Evolutionary conservation across 2,113 vertebrate species (phyloP).

Genomic region (rabbit (Oryctolagus cuniculus)): mOryCun1.1 NC_091442.1:99302001-99302500

Average conservation of each 20-base stretch:
- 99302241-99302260: no score
- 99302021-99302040: not conserved
- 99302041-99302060: not conserved
- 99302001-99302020: conserved; percentile 29
- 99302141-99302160: not conserved
- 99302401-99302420: not conserved
- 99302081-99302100: not conserved
- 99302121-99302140: not conserved
- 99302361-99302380: not conserved
- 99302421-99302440: conserved; percentile 14
- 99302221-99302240: no score
- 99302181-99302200: no score
- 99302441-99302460: conserved; percentile 21
- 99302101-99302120: conserved; percentile 21
- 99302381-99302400: not conserved
- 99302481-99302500: not conserved
- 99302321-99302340: not conserved
- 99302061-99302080: not conserved
- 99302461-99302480: not conserved
- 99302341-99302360: not conserved
- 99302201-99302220: no score
- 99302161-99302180: no score
- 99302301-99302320: no score
- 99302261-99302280: no score
- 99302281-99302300: no score